Evolutionary conservation across 1,140 invertebrate genomes (phyloP), one percentile per base, ranked within the genome.

Genomic region (Vanessa tameamea): DNA sequence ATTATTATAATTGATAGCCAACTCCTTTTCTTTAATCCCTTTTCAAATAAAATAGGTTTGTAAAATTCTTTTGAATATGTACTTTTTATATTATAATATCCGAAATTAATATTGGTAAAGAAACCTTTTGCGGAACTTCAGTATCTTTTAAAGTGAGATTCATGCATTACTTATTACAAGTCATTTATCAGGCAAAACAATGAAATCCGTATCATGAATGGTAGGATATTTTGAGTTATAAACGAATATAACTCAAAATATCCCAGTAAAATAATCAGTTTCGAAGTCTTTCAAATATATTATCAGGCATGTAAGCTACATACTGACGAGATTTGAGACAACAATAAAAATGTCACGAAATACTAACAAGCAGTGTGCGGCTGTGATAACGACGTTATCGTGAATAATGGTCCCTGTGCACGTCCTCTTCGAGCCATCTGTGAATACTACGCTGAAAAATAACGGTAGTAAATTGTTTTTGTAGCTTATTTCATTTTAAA

Each of bases 361-460:
- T 79, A 89, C 85, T 86, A 73, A 89, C 87, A 89, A 88, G 72
- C 87, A 89, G 66, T 87, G 87, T 16, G 80, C 87, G n/a, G 82
- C 84, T 0, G 85, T 88, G 64, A 89, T 80, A 59, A 88, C 82
- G 8, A 82, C 86, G 59, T 82, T 80, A 64, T 85, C 82, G 63
- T 89, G 85, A 75, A 88, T 86, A 51, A 89, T 87, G 11, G 87
- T 76, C 15, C 86, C 86, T 2, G 85, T 87, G 70, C 87, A 87
- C 15, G 75, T 83, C 55, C 78, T 82, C 65, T 83, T 83, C 5
- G 64, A 75, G 14, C 75, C 80, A 72, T 88, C 83, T 1, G 80
- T 81, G 64, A 85, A 88, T 31, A 84, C 73, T 57, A 88, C 75
- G 51, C 87, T 88, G 76, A 71, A 86, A 88, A 50, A 78, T 53